Evolutionary conservation across 2,113 vertebrate genomes (phyloP).

Genomic region (Rhynchopsitta pachyrhyncha): DNA sequence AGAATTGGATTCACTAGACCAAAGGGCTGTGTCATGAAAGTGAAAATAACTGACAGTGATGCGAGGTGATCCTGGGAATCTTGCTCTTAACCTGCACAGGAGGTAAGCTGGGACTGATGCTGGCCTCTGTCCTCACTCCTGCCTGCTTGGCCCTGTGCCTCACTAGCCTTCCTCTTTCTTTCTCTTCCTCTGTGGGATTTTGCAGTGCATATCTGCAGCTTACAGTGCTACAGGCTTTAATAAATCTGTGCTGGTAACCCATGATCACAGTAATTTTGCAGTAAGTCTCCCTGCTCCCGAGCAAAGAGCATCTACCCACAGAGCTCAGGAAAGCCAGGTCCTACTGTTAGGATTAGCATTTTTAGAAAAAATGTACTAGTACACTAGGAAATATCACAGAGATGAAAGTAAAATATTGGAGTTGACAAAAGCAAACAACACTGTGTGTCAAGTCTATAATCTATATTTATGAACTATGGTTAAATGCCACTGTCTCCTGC

Average conservation of each 20-base stretch:
- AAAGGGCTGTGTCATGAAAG: background rate
- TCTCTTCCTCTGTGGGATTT: background rate
- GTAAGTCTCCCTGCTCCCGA: background rate
- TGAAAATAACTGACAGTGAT: background rate
- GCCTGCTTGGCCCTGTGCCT: fast-evolving
- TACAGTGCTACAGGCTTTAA: background rate
- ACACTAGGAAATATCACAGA: background rate
- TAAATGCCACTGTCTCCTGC: background rate
- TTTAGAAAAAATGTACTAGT: background rate
- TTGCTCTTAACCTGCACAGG: background rate
- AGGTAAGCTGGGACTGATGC: background rate
- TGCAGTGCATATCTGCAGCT: background rate
- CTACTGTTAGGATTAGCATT: background rate
- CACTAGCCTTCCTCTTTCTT: background rate
- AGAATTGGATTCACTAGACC: background rate
- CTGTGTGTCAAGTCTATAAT: background rate
- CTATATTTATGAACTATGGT: background rate
- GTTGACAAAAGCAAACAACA: background rate
- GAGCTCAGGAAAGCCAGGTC: background rate
- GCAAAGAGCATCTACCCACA: background rate
- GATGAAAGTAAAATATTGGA: background rate
- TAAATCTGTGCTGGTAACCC: background rate
- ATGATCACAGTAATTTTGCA: background rate
- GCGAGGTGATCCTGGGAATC: background rate
- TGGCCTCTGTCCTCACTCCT: background rate